A percentile compares a stretch with the other conserved stretches of the same genome.
Conservation (phyloP, 1,140 invertebrate genomes). For the Diprion similis region DNA sequence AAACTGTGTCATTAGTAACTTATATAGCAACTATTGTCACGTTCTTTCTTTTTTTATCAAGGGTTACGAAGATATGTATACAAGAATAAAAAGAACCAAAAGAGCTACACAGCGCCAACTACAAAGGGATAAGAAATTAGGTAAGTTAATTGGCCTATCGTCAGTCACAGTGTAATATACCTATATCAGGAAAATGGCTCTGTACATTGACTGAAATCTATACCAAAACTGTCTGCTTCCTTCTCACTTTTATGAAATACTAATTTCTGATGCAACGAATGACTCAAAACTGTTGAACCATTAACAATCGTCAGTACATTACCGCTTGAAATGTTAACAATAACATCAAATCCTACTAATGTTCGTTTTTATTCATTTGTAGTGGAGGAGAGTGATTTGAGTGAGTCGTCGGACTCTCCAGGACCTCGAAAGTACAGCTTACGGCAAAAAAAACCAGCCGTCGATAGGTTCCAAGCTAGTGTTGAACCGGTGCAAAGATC, state of each 20-base stretch:
- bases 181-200: neutral
- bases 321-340: too few relatives aligned
- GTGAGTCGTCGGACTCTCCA: constrained; percentile 57
- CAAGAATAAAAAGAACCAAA: constrained; percentile 66
- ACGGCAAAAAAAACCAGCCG: constrained; percentile 61
- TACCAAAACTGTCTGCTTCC: too few relatives aligned
- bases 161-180: neutral
- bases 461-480: constrained; percentile 63
- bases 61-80: constrained; percentile 69
- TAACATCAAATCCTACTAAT: constrained; percentile 6
- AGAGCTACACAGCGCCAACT: constrained; percentile 56
- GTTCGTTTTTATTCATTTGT: constrained; percentile 17
- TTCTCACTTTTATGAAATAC: too few relatives aligned
- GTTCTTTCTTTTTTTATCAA: constrained; percentile 31
- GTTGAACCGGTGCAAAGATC: constrained; percentile 56
- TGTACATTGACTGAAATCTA: too few relatives aligned
- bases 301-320: too few relatives aligned
- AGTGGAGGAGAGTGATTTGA: constrained; percentile 55
- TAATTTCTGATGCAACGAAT: too few relatives aligned
- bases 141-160: constrained; percentile 29
- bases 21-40: constrained; percentile 11
- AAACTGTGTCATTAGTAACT: neutral
- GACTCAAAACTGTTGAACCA: too few relatives aligned
- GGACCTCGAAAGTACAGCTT: constrained; percentile 61
- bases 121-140: constrained; percentile 52